phyloP scores from a whole-genome alignment of 1,140 invertebrate genomes.

The Ostrea edulis region DNA sequence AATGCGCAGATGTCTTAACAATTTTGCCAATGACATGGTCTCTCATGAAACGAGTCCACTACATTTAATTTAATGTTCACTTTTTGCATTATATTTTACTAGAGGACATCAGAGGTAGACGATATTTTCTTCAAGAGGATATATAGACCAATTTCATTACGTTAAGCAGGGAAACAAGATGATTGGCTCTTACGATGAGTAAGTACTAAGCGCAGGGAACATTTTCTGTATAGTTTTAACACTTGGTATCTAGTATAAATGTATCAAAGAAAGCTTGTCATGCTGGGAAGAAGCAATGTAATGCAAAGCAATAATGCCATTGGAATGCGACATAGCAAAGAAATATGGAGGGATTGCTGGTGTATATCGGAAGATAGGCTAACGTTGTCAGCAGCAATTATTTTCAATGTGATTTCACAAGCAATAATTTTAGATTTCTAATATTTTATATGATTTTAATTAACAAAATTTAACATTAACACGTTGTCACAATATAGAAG shows the following conservation, averaged over 20 bases:
- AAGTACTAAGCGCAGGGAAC: neutral
- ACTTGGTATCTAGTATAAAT: neutral
- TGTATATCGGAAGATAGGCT: neutral
- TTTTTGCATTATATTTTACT: neutral
- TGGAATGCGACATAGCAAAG: neutral
- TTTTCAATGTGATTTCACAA: too few relatives aligned
- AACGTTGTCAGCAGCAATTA: too few relatives aligned
- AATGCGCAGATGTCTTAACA: constrained; percentile 42
- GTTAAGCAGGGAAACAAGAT: neutral
- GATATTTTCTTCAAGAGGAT: neutral
- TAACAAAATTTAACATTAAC: too few relatives aligned
- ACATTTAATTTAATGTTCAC: constrained; percentile 18
- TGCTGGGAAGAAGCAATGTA: neutral
- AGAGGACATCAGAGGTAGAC: constrained; percentile 8
- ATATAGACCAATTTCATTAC: neutral
- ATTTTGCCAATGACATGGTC: constrained; percentile 21
- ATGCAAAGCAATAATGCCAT: neutral
- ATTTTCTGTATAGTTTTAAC: neutral
- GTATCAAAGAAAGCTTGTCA: neutral
- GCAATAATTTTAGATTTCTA: too few relatives aligned
- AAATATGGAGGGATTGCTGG: neutral
- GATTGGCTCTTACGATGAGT: constrained; percentile 27
- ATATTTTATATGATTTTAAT: too few relatives aligned
- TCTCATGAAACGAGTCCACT: neutral
- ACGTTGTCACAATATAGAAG: too few relatives aligned